Evolutionary conservation across 2,797 vertebrate species (phyloP), one percentile per base, ranked within the genome.

Genomic region (Podarcis lilfordi): DNA sequence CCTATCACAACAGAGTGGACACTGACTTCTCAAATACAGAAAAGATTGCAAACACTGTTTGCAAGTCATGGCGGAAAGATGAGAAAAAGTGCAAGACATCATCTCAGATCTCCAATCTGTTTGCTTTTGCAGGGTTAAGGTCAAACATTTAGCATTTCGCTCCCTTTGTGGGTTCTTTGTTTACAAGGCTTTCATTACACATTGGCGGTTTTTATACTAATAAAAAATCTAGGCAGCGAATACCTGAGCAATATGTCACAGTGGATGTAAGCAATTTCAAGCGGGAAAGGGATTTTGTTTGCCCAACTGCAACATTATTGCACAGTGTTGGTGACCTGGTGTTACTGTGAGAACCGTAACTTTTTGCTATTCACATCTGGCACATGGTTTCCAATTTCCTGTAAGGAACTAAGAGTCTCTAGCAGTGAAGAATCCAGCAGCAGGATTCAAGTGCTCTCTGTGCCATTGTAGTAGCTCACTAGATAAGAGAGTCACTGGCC

Each of bases 201-300:
- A 91, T 13, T 61, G 17, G 69, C 15, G 1, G 6, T 21, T 80
- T 37, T 61, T 89, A 92, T 91, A 88, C 71, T 15, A 72, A 32
- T 37, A 69, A 89, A 92, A 87, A 85, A 92, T 91, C 87, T 82
- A 90, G 88, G n/a, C 79, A 92, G 86, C 66, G 40, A 93, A 87
- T 0, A 29, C 89, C 91, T 81, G 83, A 92, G 37, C 92, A 92
- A 79, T 43, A 93, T 92, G 88, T 84, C 71, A 84, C 64, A 94
- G 35, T n/a, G 71, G 69, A 89, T 90, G 88, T 61, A 88, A 61
- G 80, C 75, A 84, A 74, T 77, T 92, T 91, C 80, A 74, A 91
- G 32, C 29, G 25, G 86, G 59, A 43, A 89, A 92, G 91, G 35
- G 50, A 21, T 80, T 5, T 84, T 86, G 84, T 85, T 92, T 91